A percentile compares a stretch with the other conserved stretches of the same genome.
Conservation (phyloP, 2,888 invertebrate species). For the Phragmatobia fuliginosa region DNA sequence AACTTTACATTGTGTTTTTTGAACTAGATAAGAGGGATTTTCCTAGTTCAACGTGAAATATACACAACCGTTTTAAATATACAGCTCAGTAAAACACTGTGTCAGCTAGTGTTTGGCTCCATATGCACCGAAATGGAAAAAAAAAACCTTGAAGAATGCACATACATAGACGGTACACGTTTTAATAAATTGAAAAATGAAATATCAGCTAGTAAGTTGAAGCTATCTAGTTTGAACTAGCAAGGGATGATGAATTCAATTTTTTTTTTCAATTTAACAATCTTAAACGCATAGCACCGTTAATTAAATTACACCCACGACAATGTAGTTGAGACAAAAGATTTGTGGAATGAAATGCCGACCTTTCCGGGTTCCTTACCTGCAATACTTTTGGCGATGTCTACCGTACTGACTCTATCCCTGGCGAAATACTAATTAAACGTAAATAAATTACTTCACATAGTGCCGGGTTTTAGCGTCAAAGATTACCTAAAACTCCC, state of each 20-base stretch:
- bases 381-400: conserved; percentile 34
- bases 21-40: not conserved
- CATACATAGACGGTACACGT: no score
- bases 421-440: conserved; percentile 45
- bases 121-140: no score
- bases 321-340: conserved; percentile 22
- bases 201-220: not conserved
- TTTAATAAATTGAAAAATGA: not conserved
- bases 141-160: no score
- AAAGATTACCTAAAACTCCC: conserved; percentile 41
- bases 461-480: conserved; percentile 31
- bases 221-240: not conserved
- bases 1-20: not conserved
- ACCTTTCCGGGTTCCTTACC: conserved; percentile 21
- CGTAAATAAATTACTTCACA: conserved; percentile 48
- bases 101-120: no score
- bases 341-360: conserved; percentile 27
- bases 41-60: no score
- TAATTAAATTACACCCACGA: conserved; percentile 2
- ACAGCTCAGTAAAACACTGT: no score
- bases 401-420: conserved; percentile 28
- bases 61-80: no score
- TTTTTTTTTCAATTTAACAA: not conserved
- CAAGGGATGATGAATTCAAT: not conserved
- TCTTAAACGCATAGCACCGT: not conserved